phyloP scores from a whole-genome alignment of 2,888 invertebrate species.

The Leucoptera coffeella region DNA sequence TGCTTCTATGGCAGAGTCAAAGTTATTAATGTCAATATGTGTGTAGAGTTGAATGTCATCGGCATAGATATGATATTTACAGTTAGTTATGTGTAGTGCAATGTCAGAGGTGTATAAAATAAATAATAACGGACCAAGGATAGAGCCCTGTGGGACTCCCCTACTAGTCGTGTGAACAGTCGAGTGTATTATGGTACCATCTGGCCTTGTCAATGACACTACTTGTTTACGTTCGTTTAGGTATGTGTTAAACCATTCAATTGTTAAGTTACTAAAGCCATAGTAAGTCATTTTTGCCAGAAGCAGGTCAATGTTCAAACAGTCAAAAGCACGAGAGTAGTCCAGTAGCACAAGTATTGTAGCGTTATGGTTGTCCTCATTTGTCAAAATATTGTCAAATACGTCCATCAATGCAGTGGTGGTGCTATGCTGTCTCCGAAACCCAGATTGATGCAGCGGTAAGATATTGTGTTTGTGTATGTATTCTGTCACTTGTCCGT shows the following conservation, averaged over 20 bases:
- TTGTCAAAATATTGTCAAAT: slow-evolving; percentile 9
- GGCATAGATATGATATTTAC: slow-evolving; percentile 4
- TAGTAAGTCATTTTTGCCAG: slow-evolving; percentile 7
- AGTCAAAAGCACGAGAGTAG: slow-evolving; percentile 13
- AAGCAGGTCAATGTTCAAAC: slow-evolving; percentile 8
- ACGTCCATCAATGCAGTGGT: slow-evolving; percentile 11
- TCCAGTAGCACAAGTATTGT: slow-evolving; percentile 10
- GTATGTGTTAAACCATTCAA: slow-evolving; percentile 4
- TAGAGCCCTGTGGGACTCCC: slow-evolving; percentile 6
- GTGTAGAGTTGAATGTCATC: slow-evolving; percentile 6
- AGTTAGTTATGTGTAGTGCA: background rate
- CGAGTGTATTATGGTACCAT: background rate
- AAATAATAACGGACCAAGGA: slow-evolving; percentile 5
- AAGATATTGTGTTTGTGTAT: slow-evolving; percentile 9
- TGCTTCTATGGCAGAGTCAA: too few species aligned
- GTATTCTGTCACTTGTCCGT: slow-evolving; percentile 7
- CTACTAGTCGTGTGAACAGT: background rate
- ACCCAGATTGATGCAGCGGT: slow-evolving; percentile 11
- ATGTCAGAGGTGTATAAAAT: slow-evolving; percentile 6
- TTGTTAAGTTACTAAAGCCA: slow-evolving; percentile 2
- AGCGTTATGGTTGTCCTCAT: slow-evolving; percentile 8
- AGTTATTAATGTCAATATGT: too few species aligned
- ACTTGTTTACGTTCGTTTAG: background rate
- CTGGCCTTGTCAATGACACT: background rate
- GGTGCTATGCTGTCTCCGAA: slow-evolving; percentile 9